A percentile compares a stretch with the other conserved stretches of the same genome.
These are phyloP conservation scores for Ammodytes marinus DNA, from an alignment of 2,113 vertebrate genomes.

Conservation along the genomic window DNA sequence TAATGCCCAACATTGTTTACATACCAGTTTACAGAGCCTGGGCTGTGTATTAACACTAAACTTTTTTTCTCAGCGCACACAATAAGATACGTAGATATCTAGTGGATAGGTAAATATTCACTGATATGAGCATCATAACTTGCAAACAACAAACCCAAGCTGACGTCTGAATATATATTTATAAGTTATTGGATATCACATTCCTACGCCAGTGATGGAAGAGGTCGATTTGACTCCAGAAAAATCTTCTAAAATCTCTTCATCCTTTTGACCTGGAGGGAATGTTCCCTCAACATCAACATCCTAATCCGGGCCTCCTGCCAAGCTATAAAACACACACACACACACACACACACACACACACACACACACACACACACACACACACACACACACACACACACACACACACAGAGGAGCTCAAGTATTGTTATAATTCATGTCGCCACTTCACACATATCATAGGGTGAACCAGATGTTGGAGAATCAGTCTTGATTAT, in stretches of 20 bases:
- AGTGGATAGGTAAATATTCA: no score
- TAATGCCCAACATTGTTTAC: no score
- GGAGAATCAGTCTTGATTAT: no score
- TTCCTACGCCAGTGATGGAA: not conserved
- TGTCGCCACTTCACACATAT: no score
- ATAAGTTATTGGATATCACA: not conserved
- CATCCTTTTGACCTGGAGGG: conserved; percentile 44
- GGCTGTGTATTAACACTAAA: no score
- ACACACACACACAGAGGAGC: conserved; percentile 7
- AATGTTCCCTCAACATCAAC: conserved; percentile 44
- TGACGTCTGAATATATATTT: not conserved
- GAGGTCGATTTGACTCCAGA: conserved; percentile 10
- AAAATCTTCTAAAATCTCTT: conserved; percentile 13
- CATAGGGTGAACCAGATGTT: no score
- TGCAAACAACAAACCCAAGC: not conserved
- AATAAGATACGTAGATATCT: no score
- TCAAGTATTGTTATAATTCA: conserved; percentile 41
- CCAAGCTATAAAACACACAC: conserved; percentile 1
- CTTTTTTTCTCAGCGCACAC: no score
- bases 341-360: conserved; percentile 16
- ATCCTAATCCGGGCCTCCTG: conserved; percentile 15
- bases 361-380: conserved; percentile 26
- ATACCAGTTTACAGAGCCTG: no score
- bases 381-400: conserved; percentile 13
- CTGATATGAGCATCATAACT: not conserved